Evolutionary conservation across 2,797 vertebrate genomes (phyloP).

Genomic region (Aplochiton taeniatus): DNA sequence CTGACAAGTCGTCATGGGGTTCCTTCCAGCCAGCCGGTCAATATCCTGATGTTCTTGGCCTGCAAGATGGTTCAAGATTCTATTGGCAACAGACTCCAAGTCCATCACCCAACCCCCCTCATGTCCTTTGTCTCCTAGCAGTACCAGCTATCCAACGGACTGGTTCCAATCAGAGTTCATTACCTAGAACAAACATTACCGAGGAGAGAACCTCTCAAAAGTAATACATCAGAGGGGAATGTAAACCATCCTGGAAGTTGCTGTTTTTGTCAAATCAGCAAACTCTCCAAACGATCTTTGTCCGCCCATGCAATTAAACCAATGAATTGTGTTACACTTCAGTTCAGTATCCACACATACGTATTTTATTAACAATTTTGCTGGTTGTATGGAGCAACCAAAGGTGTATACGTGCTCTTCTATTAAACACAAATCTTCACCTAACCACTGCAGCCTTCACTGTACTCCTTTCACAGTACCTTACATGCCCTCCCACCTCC

Average conservation of each 20-base stretch:
- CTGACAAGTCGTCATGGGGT: slow-evolving; percentile 22
- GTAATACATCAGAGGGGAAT: background rate
- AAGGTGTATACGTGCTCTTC: too few relatives aligned
- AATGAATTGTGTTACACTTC: too few relatives aligned
- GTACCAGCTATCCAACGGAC: slow-evolving; percentile 27
- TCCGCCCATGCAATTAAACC: background rate
- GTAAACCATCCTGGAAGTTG: background rate
- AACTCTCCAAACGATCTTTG: background rate
- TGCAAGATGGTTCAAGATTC: slow-evolving; percentile 23
- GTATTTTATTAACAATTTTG: too few relatives aligned
- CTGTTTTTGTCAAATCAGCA: slow-evolving; percentile 1
- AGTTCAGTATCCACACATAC: too few relatives aligned
- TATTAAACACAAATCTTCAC: too few relatives aligned
- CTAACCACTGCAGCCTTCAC: too few relatives aligned
- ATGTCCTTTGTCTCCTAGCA: slow-evolving; percentile 23
- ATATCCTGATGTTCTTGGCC: slow-evolving; percentile 31
- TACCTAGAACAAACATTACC: slow-evolving; percentile 19
- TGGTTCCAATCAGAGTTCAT: slow-evolving; percentile 20
- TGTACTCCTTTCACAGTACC: background rate
- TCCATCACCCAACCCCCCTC: slow-evolving; percentile 14
- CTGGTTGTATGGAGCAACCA: too few relatives aligned
- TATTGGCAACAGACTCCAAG: slow-evolving; percentile 23
- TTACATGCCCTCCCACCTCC: background rate
- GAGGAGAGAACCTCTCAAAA: background rate
- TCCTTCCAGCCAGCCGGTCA: background rate